Conservation (phyloP, 2,888 invertebrate species). For the Thereva nobilitata region DNA sequence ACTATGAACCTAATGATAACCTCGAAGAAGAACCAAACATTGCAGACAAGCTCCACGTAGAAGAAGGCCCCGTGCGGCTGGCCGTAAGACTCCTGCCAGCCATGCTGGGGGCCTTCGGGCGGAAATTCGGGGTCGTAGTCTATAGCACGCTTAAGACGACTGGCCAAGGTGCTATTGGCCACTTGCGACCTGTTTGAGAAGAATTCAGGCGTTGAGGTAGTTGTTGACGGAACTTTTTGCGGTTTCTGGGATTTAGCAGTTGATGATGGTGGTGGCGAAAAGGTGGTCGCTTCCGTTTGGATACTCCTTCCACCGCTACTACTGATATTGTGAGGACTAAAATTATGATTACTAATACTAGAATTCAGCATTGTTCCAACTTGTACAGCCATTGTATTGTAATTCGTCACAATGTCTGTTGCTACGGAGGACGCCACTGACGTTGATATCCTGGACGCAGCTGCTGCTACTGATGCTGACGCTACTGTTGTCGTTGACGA, state of each 20-base stretch:
- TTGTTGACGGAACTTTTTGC: slow-evolving; percentile 1
- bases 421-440: slow-evolving; percentile 36
- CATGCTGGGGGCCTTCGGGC: slow-evolving; percentile 47
- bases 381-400: slow-evolving; percentile 7
- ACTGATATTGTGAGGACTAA: not conserved
- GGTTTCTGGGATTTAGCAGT: not conserved
- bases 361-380: not conserved
- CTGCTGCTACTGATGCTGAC: slow-evolving; percentile 30
- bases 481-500: slow-evolving; percentile 46
- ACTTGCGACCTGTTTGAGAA: not conserved
- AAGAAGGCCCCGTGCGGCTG: slow-evolving; percentile 79
- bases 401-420: slow-evolving; percentile 22
- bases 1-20: slow-evolving; percentile 85
- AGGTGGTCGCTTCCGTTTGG: not conserved
- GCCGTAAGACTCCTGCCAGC: slow-evolving; percentile 62
- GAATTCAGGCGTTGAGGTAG: slow-evolving; percentile 15
- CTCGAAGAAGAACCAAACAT: slow-evolving; percentile 96
- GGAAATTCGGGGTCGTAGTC: slow-evolving; percentile 6
- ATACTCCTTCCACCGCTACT: not conserved
- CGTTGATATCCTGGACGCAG: slow-evolving; percentile 27
- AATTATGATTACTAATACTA: slow-evolving; percentile 2
- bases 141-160: slow-evolving; percentile 7
- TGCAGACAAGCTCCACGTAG: slow-evolving; percentile 90
- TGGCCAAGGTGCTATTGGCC: slow-evolving; percentile 1
- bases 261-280: not conserved